Evolutionary conservation across 2,113 vertebrate species (phyloP).

Genomic region (Sinocyclocheilus anshuiensis): DNA sequence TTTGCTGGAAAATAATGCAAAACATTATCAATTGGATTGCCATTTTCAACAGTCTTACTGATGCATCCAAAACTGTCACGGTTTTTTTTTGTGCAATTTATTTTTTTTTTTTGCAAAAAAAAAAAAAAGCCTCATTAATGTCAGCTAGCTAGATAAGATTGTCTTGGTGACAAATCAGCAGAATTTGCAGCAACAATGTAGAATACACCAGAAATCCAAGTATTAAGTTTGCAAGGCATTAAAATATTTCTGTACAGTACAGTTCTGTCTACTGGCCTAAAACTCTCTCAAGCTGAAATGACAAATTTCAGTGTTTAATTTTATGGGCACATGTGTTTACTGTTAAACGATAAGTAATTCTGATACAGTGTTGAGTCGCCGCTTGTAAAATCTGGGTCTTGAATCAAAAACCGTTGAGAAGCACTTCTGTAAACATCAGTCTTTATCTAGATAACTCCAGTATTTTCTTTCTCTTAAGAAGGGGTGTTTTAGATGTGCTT

Average conservation of each 20-base stretch:
- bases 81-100: not conserved
- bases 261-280: not conserved
- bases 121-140: not conserved
- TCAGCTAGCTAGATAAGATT: not conserved
- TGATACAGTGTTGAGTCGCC: not conserved
- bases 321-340: not conserved
- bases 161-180: not conserved
- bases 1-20: not conserved
- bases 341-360: not conserved
- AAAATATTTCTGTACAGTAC: not conserved
- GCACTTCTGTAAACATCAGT: not conserved
- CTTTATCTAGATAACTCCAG: not conserved
- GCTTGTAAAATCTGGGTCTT: not conserved
- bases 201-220: not conserved
- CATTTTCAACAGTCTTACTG: no score
- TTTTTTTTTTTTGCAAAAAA: not conserved
- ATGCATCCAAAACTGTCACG: not conserved
- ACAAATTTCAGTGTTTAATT: not conserved
- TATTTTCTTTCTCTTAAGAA: not conserved
- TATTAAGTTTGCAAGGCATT: not conserved
- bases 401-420: conserved; percentile 7
- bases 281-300: not conserved
- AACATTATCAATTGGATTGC: not conserved
- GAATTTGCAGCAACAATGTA: not conserved
- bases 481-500: not conserved